phyloP scores from a whole-genome alignment of 2,797 vertebrate species.

The Hyperoplus lanceolatus region DNA sequence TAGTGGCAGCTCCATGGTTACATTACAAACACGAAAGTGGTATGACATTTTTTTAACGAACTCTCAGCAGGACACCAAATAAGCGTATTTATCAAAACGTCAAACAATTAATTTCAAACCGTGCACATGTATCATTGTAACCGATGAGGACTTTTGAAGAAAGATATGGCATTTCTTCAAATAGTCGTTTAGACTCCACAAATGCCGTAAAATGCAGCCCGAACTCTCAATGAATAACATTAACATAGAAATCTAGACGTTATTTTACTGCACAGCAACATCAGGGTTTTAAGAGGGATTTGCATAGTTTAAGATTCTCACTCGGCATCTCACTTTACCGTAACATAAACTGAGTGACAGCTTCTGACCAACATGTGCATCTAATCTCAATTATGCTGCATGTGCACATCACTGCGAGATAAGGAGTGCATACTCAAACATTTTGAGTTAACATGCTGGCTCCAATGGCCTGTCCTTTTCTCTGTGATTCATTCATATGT shows the following conservation, averaged over 20 bases:
- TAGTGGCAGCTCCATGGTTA: not conserved
- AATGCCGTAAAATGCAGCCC: slow-evolving; percentile 41
- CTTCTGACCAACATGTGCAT: slow-evolving; percentile 52
- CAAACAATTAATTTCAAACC: not conserved
- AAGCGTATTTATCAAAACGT: not conserved
- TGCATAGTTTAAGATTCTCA: slow-evolving; percentile 67
- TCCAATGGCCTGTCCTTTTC: slow-evolving; percentile 5
- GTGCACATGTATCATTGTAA: not conserved
- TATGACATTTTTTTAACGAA: slow-evolving; percentile 18
- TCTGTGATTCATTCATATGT: slow-evolving; percentile 2
- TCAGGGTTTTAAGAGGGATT: slow-evolving; percentile 66
- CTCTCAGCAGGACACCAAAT: not conserved
- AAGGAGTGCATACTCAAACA: slow-evolving; percentile 32
- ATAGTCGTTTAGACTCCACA: slow-evolving; percentile 17
- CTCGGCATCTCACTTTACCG: slow-evolving; percentile 57
- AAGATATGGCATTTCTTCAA: slow-evolving; percentile 14
- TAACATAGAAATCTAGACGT: slow-evolving; percentile 49
- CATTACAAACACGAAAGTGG: not conserved
- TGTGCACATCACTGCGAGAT: slow-evolving; percentile 52
- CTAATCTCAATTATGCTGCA: slow-evolving; percentile 64
- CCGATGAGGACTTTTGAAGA: not conserved
- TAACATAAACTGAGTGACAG: slow-evolving; percentile 42
- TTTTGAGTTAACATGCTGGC: slow-evolving; percentile 32
- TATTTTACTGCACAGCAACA: slow-evolving; percentile 49
- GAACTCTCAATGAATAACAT: slow-evolving; percentile 50